These are phyloP conservation scores for Paralichthys olivaceus DNA, from an alignment of 2,113 vertebrate genomes.

Conservation along the genomic window DNA sequence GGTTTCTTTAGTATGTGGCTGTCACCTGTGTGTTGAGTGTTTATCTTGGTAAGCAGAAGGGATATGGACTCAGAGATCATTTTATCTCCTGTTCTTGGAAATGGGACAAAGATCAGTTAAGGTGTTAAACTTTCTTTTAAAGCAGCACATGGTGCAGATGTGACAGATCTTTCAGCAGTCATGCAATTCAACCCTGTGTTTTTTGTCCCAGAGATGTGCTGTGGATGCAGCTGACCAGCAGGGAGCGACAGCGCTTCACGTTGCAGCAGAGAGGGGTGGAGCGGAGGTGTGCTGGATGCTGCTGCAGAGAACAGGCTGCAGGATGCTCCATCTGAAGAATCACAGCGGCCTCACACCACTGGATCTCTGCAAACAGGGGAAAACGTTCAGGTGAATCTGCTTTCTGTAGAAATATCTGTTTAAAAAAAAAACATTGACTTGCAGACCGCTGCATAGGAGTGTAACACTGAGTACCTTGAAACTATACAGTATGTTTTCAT, in stretches of 20 bases:
- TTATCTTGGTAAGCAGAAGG: too few species aligned
- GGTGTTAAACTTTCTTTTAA: neutral
- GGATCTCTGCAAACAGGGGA: constrained; percentile 82
- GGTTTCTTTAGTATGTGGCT: neutral
- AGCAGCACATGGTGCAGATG: neutral
- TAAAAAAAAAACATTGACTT: constrained; percentile 3
- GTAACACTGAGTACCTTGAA: constrained; percentile 5
- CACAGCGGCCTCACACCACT: constrained; percentile 79
- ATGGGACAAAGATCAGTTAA: neutral
- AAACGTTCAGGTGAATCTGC: constrained; percentile 79
- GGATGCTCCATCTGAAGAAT: constrained; percentile 77
- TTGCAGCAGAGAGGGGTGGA: constrained; percentile 82
- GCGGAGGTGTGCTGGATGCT: constrained; percentile 83
- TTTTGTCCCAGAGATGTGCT: constrained; percentile 77
- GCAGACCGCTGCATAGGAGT: neutral
- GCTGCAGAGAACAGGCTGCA: constrained; percentile 78
- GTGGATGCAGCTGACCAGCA: constrained; percentile 80
- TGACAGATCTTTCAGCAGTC: neutral
- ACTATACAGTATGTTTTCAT: constrained; percentile 12
- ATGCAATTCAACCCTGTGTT: neutral
- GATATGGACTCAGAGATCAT: too few species aligned
- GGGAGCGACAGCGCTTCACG: constrained; percentile 83
- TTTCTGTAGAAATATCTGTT: constrained; percentile 9
- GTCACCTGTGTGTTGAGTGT: neutral
- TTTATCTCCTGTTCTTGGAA: neutral